Evolutionary conservation across 2,888 invertebrate genomes (phyloP), one percentile per base, ranked within the genome.

Genomic region (Stramonita haemastoma): DNA sequence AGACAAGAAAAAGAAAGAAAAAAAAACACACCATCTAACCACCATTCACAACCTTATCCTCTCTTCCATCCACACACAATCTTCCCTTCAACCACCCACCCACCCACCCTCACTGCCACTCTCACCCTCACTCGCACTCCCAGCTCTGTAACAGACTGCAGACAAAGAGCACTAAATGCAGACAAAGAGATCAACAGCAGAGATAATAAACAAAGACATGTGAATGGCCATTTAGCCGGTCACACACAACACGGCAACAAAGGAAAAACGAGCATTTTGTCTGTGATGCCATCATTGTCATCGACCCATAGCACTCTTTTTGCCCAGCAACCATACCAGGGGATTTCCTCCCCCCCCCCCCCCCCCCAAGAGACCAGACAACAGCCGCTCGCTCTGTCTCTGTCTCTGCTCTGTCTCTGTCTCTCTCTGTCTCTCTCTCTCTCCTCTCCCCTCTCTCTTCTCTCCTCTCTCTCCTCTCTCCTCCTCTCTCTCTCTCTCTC

Each of bases 281-380:
- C 46, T 46, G 46, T 86, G 60, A 57, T 86, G 29, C 86, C 60
- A 86, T 32, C 60, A 86, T 66, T 86, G 26, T 29, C 29, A 73
- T 83, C 46, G 46, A 46, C 46, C 46, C 46, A 46, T 8, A 46
- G 46, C 46, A 46, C 17, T 85, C 85, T 85, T 15, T 85, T 56
- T 56, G 5, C n/a, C 46, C 85, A 46, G 17, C 34, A 32, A n/a
- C n/a, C n/a, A n/a, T n/a, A 6, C 36, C 46, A 46, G 46, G 46
- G 46, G 46, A 46, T 46, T 46, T 46, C 8, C 8, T n/a, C n/a
- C n/a, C n/a, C n/a, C n/a, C n/a, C 46, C n/a, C n/a, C n/a, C 8
- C 46, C 46, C 46, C 46, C 46, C 46, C 2, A 46, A 46, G 8
- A n/a, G n/a, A 8, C 2, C 36, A 34, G 85, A 34, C 85, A 26